Conservation (phyloP, 92 coral and sea anemone genomes). For the Parazoanthus darwini region DNA sequence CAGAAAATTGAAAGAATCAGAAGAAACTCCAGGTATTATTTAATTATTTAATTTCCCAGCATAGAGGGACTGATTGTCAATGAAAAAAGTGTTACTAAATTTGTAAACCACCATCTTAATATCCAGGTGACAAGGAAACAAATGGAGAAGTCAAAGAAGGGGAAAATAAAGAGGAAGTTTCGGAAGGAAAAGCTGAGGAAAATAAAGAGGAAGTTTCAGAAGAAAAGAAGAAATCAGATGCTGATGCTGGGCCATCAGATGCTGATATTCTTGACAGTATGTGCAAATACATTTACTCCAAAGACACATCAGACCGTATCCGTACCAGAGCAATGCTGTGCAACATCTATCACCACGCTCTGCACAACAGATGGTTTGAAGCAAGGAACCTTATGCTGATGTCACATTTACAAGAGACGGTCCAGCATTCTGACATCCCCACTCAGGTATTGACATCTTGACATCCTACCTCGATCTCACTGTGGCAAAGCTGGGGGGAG, state of each 20-base stretch:
- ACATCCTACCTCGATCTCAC: not conserved
- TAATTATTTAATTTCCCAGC: too few relatives aligned
- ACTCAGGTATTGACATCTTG: slow-evolving; percentile 78
- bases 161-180: slow-evolving; percentile 37
- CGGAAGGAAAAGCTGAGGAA: slow-evolving; percentile 39
- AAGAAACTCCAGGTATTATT: slow-evolving; percentile 22
- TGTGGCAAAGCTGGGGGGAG: not conserved
- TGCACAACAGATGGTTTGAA: slow-evolving; percentile 95
- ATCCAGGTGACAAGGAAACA: not conserved
- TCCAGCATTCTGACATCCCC: slow-evolving; percentile 94
- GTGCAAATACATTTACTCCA: slow-evolving; percentile 95
- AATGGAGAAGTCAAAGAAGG: slow-evolving; percentile 37
- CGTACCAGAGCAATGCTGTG: slow-evolving; percentile 98
- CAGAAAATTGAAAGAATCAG: slow-evolving; percentile 36
- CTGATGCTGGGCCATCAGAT: slow-evolving; percentile 48
- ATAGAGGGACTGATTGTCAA: too few relatives aligned
- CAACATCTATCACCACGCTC: slow-evolving; percentile 90
- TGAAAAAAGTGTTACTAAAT: too few relatives aligned
- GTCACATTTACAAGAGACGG: slow-evolving; percentile 96
- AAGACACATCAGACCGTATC: slow-evolving; percentile 93
- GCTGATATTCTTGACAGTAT: slow-evolving; percentile 66
- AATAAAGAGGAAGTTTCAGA: slow-evolving; percentile 43
- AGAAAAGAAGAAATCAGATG: slow-evolving; percentile 14
- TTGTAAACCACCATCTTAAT: not conserved
- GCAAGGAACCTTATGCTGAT: slow-evolving; percentile 96